Percentiles rank a stretch among this genome's conserved stretches.
Conservation (phyloP, 2,888 invertebrate species). For the Archaeoteleia sp. region DNA sequence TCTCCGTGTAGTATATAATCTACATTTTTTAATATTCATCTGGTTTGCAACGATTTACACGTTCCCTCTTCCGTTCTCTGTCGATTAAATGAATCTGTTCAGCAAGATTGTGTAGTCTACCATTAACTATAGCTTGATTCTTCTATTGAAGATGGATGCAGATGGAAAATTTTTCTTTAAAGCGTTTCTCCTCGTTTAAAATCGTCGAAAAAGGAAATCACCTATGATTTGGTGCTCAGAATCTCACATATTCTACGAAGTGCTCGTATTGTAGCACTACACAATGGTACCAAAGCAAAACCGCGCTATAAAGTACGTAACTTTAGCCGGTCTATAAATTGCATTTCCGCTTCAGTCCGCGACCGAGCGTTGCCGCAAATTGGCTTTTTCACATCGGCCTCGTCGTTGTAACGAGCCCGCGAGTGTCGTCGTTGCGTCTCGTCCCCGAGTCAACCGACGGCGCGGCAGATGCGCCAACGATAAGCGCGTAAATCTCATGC, state of each 20-base stretch:
- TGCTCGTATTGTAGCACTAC: not conserved
- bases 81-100: too few species aligned
- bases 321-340: conserved; percentile 45
- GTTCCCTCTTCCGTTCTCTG: too few species aligned
- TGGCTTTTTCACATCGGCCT: conserved; percentile 46
- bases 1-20: too few species aligned
- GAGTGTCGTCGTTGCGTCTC: conserved; percentile 30
- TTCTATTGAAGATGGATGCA: too few species aligned
- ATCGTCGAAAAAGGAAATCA: too few species aligned
- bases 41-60: too few species aligned
- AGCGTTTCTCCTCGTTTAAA: too few species aligned
- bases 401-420: conserved; percentile 35
- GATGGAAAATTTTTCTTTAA: too few species aligned
- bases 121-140: too few species aligned
- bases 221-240: not conserved
- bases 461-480: conserved; percentile 34
- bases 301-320: conserved; percentile 46
- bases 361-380: conserved; percentile 38
- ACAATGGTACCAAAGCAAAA: conserved; percentile 8
- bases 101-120: too few species aligned
- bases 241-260: not conserved
- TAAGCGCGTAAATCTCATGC: conserved; percentile 44
- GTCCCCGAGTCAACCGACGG: conserved; percentile 1
- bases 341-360: conserved; percentile 39
- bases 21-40: too few species aligned